Percentiles rank a stretch among this genome's conserved stretches.
Conservation (phyloP, 2,888 invertebrate genomes). For the Rhamnusium bicolor region DNA sequence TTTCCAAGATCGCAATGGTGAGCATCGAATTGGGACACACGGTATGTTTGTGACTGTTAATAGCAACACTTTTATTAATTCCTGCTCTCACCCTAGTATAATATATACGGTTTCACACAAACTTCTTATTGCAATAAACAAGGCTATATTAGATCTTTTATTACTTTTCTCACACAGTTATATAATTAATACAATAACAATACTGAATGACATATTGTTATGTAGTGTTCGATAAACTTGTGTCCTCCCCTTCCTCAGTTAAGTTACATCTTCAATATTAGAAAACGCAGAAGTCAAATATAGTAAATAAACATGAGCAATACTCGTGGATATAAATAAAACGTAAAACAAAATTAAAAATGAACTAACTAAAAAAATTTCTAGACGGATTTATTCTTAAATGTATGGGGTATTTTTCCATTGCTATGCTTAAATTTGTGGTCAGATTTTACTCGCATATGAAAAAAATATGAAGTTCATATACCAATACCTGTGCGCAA, state of each 20-base stretch:
- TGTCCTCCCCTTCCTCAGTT: background rate
- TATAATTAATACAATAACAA: background rate
- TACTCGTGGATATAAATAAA: too few species aligned
- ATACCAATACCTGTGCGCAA: too few species aligned
- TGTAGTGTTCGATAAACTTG: background rate
- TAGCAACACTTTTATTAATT: constrained; percentile 48
- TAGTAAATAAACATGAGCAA: background rate
- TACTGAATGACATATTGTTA: background rate
- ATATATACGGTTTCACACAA: background rate
- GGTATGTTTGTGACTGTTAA: too few species aligned
- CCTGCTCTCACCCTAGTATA: constrained; percentile 18
- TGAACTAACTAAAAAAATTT: too few species aligned
- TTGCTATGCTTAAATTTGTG: too few species aligned
- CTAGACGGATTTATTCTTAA: too few species aligned
- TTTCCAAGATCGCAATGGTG: too few species aligned
- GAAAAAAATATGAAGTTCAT: too few species aligned
- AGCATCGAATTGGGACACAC: too few species aligned
- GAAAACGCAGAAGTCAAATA: background rate
- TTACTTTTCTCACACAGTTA: background rate
- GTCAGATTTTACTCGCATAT: too few species aligned
- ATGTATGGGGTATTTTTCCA: too few species aligned
- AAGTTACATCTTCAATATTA: background rate
- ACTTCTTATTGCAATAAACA: background rate
- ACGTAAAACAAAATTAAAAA: too few species aligned
- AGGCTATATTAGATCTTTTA: constrained; percentile 2